These are phyloP conservation scores for Taenioides sp. DNA, from an alignment of 2,797 vertebrate species.

Conservation along the genomic window DNA sequence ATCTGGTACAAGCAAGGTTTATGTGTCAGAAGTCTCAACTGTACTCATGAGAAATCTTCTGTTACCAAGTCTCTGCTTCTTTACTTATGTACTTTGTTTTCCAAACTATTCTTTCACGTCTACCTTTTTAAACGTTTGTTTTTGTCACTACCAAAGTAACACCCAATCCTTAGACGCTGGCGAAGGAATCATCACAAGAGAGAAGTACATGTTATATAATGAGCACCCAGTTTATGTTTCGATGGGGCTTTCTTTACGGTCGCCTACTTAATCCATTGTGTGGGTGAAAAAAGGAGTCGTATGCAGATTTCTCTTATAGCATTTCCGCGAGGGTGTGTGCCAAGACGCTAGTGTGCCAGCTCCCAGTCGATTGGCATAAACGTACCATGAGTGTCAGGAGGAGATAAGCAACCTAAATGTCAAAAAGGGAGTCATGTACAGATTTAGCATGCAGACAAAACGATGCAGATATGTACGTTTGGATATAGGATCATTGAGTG, in stretches of 20 bases:
- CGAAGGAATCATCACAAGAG: not conserved
- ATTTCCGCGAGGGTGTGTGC: constrained; percentile 6
- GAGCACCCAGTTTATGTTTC: not conserved
- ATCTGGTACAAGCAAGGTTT: too few species aligned
- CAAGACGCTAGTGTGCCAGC: constrained; percentile 15
- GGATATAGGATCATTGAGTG: not conserved
- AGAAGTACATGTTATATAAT: not conserved
- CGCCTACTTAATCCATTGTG: constrained; percentile 20
- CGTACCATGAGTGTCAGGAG: constrained; percentile 20
- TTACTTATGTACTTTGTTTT: not conserved
- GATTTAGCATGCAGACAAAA: not conserved
- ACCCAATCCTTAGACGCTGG: not conserved
- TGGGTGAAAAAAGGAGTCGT: constrained; percentile 17
- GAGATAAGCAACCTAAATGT: constrained; percentile 22
- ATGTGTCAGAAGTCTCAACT: too few species aligned
- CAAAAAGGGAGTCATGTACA: constrained; percentile 3
- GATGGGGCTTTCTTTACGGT: not conserved
- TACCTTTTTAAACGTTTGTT: not conserved
- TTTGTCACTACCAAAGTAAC: constrained; percentile 1
- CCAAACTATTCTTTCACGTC: not conserved
- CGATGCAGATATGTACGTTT: not conserved
- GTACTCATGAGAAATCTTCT: too few species aligned
- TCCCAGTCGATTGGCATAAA: constrained; percentile 22
- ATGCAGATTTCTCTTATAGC: constrained; percentile 14
- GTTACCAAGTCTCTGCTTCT: too few species aligned